A percentile compares a stretch with the other conserved stretches of the same genome.
These are phyloP conservation scores for Agrochola macilenta DNA, from an alignment of 2,888 invertebrate species.

Conservation along the genomic window DNA sequence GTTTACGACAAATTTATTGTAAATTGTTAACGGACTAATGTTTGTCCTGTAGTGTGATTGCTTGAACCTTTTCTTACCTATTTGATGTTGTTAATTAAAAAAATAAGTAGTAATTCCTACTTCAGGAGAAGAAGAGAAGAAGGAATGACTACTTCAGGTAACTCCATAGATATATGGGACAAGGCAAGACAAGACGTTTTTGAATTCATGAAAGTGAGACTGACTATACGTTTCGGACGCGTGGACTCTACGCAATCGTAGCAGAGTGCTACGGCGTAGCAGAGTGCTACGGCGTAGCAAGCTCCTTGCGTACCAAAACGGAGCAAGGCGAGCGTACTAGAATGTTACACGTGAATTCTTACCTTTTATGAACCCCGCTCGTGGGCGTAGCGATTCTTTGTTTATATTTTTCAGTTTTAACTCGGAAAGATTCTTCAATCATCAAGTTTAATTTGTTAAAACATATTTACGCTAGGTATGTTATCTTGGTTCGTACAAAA, in stretches of 20 bases:
- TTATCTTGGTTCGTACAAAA: background rate
- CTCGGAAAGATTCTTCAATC: background rate
- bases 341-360: background rate
- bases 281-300: constrained; percentile 43
- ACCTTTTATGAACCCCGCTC: background rate
- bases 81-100: constrained; percentile 1
- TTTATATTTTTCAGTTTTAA: no score
- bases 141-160: no score
- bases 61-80: constrained; percentile 3
- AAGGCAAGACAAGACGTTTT: background rate
- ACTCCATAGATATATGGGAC: background rate
- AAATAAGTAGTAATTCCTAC: no score
- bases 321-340: background rate
- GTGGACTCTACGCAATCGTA: background rate
- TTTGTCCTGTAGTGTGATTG: constrained; percentile 39
- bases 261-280: constrained; percentile 40
- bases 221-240: background rate
- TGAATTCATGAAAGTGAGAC: background rate
- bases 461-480: no score
- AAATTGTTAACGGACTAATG: constrained; percentile 38
- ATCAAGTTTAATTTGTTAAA: no score
- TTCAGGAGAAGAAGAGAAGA: no score
- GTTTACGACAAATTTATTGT: constrained; percentile 50
- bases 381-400: no score
- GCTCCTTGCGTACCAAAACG: background rate